A percentile compares a stretch with the other conserved stretches of the same genome.
Conservation (phyloP, 2,113 vertebrate genomes). For the Eubucco bourcierii region DNA sequence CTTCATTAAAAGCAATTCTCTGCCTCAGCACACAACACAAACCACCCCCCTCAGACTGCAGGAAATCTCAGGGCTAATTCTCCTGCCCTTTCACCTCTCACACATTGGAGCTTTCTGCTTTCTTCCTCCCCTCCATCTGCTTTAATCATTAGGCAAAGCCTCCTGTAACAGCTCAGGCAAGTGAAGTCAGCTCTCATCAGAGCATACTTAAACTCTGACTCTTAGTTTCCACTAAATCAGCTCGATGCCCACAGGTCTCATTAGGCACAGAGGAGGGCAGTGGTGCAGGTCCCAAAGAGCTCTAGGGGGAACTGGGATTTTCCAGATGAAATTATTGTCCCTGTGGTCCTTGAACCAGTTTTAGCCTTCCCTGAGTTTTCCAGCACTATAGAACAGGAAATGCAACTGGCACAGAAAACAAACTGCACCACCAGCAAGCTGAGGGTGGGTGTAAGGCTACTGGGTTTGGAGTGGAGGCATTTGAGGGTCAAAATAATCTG, state of each 20-base stretch:
- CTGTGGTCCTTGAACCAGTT: background rate
- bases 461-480: background rate
- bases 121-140: conserved; percentile 82
- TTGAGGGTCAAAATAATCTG: background rate
- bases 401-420: fast-evolving
- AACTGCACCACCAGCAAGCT: fast-evolving
- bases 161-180: conserved; percentile 75
- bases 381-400: background rate
- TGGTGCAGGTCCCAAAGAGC: conserved; percentile 49
- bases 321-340: conserved; percentile 43
- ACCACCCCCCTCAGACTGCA: conserved; percentile 77
- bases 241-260: conserved; percentile 75
- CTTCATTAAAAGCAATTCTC: conserved; percentile 76
- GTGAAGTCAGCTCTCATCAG: conserved; percentile 81
- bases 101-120: conserved; percentile 81
- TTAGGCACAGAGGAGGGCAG: conserved; percentile 73
- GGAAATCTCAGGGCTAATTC: conserved; percentile 80
- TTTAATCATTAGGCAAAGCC: conserved; percentile 80
- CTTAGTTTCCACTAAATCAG: conserved; percentile 78
- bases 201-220: conserved; percentile 80
- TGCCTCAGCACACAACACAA: conserved; percentile 70
- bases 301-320: conserved; percentile 6
- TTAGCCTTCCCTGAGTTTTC: background rate
- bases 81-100: conserved; percentile 82
- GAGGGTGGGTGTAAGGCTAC: background rate